Conservation (phyloP, 2,888 invertebrate genomes). For the Cephus runcator region DNA sequence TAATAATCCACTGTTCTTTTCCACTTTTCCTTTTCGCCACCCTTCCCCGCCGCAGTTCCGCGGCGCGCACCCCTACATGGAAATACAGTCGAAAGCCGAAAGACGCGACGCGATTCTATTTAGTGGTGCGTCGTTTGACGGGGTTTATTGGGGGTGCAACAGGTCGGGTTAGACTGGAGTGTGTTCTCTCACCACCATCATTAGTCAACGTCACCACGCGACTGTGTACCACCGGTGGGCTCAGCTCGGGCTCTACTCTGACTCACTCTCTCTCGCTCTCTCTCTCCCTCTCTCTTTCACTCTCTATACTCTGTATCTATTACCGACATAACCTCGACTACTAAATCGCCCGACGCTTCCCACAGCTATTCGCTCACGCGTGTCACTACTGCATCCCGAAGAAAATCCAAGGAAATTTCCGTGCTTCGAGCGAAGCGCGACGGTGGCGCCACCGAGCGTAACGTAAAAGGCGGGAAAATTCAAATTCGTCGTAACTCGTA, state of each 20-base stretch:
- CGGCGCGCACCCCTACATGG: constrained; percentile 7
- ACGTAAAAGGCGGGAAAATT: too few relatives aligned
- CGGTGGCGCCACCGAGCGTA: too few relatives aligned
- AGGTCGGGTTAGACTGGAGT: constrained; percentile 64
- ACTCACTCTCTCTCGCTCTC: constrained; percentile 22
- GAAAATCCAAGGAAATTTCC: too few relatives aligned
- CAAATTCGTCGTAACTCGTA: too few relatives aligned
- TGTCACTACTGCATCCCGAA: constrained; percentile 9
- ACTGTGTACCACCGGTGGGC: constrained; percentile 25
- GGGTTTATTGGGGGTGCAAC: constrained; percentile 64
- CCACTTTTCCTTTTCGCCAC: too few relatives aligned
- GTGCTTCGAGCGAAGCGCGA: too few relatives aligned
- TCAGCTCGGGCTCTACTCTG: constrained; percentile 3
- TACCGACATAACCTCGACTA: constrained; percentile 51
- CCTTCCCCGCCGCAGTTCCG: not conserved
- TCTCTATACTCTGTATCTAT: constrained; percentile 48
- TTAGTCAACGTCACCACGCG: constrained; percentile 64
- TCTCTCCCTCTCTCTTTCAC: constrained; percentile 26
- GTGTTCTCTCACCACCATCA: constrained; percentile 65
- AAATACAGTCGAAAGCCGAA: constrained; percentile 46
- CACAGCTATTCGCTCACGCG: constrained; percentile 44
- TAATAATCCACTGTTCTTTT: too few relatives aligned
- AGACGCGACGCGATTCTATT: constrained; percentile 60
- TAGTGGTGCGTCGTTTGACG: constrained; percentile 59
- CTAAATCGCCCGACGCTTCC: constrained; percentile 48